phyloP scores from a whole-genome alignment of 35 echinoderm and acorn worm species.

The Apostichopus parvimensis region DNA sequence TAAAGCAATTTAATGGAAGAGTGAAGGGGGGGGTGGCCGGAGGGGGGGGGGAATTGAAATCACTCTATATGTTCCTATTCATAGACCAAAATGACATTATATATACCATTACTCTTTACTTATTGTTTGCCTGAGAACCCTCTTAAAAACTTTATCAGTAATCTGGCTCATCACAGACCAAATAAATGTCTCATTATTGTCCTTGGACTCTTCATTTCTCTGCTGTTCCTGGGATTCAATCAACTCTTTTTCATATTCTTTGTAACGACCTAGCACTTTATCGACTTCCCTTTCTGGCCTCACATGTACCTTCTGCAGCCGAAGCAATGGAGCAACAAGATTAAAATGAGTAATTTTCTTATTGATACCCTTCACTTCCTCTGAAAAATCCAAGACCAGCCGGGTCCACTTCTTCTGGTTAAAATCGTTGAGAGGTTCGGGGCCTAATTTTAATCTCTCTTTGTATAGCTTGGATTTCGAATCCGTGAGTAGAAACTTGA shows the following conservation, averaged over 20 bases:
- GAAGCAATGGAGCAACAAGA: constrained; percentile 78
- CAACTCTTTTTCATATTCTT: constrained; percentile 8
- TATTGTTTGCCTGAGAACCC: neutral
- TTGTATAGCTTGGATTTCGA: constrained; percentile 43
- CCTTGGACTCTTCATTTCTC: neutral
- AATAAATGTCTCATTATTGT: neutral
- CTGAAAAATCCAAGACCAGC: constrained; percentile 51
- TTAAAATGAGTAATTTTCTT: constrained; percentile 74
- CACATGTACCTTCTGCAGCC: constrained; percentile 67
- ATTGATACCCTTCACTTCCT: constrained; percentile 59
- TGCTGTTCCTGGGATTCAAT: neutral
- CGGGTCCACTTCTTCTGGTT: constrained; percentile 71
- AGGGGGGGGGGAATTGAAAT: too few species aligned
- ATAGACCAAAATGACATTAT: too few species aligned
- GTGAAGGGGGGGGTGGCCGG: too few species aligned
- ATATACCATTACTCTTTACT: neutral
- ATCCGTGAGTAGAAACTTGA: constrained; percentile 59
- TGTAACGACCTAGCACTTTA: constrained; percentile 45
- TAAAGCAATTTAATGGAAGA: too few species aligned
- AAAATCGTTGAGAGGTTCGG: constrained; percentile 69
- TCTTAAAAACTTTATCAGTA: neutral
- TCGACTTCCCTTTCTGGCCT: constrained; percentile 58
- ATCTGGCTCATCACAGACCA: neutral
- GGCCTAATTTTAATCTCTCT: constrained; percentile 82
- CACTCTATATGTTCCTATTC: too few species aligned